A percentile compares a stretch with the other conserved stretches of the same genome.
These are phyloP conservation scores for Plecturocebus donacophilus DNA, from an alignment of 2,113 vertebrate genomes.

Conservation along the genomic window DNA sequence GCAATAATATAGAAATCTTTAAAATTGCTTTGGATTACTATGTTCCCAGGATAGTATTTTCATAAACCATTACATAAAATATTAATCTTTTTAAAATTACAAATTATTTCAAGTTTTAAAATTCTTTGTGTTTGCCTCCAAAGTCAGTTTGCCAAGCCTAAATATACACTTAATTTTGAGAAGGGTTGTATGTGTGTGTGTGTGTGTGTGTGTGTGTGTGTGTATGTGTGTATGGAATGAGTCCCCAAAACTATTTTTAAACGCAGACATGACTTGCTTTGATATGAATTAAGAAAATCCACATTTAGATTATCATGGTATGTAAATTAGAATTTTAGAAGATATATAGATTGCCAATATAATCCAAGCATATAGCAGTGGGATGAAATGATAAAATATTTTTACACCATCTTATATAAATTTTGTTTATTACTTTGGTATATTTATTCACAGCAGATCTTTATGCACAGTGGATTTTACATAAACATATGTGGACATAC, in stretches of 20 bases:
- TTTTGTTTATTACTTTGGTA: not conserved
- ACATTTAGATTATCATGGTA: not conserved
- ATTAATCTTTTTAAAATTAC: not conserved
- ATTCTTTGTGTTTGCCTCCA: not conserved
- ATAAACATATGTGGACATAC: rapidly evolving
- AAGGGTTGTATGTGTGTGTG: not conserved
- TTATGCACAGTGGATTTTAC: not conserved
- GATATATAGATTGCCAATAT: not conserved
- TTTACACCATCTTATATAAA: not conserved
- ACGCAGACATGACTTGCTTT: not conserved
- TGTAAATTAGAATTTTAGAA: not conserved
- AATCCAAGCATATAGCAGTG: not conserved
- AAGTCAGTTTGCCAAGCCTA: not conserved
- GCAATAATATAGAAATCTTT: not conserved
- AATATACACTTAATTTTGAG: constrained; percentile 1
- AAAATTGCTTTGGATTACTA: not conserved
- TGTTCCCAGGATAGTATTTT: not conserved
- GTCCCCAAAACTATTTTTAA: not conserved
- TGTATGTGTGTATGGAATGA: not conserved
- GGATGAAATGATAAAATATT: not conserved
- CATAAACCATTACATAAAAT: not conserved
- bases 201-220: not conserved
- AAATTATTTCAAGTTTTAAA: not conserved
- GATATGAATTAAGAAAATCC: not conserved
- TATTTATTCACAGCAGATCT: not conserved